A percentile compares a stretch with the other conserved stretches of the same genome.
These are phyloP conservation scores for Drosophila incognita DNA, from an alignment of 2,888 invertebrate species.

Conservation along the genomic window DNA sequence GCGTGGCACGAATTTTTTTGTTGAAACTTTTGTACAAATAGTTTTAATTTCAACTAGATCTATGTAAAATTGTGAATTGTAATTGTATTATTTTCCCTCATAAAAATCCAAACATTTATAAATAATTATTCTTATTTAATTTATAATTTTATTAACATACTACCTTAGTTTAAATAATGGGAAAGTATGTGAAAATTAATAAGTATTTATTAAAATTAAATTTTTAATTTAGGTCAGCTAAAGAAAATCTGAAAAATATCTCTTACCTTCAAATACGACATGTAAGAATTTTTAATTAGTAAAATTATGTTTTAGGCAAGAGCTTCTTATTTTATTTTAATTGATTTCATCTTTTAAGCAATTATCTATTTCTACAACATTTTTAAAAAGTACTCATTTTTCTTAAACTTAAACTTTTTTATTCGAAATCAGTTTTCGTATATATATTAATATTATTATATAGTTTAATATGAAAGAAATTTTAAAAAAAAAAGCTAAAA, in stretches of 20 bases:
- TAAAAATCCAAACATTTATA: neutral
- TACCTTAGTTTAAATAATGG: neutral
- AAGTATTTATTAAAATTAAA: neutral
- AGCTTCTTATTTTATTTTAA: neutral
- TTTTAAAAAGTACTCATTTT: neutral
- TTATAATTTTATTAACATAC: neutral
- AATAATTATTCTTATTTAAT: neutral
- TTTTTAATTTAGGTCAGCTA: neutral
- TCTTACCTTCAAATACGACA: neutral
- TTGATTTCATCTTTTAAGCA: neutral
- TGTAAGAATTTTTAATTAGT: neutral
- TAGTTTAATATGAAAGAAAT: neutral
- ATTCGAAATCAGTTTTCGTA: neutral
- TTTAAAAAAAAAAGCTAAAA: neutral
- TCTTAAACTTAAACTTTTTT: neutral
- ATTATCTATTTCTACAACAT: neutral
- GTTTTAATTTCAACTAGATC: neutral
- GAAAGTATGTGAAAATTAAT: neutral
- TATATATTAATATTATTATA: neutral
- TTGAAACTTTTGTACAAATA: neutral
- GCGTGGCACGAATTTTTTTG: neutral
- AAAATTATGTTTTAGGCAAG: neutral
- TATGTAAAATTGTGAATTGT: neutral
- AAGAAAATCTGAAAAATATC: neutral
- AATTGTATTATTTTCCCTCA: neutral